phyloP scores from a whole-genome alignment of 2,888 invertebrate species.

The Celastrina argiolus region DNA sequence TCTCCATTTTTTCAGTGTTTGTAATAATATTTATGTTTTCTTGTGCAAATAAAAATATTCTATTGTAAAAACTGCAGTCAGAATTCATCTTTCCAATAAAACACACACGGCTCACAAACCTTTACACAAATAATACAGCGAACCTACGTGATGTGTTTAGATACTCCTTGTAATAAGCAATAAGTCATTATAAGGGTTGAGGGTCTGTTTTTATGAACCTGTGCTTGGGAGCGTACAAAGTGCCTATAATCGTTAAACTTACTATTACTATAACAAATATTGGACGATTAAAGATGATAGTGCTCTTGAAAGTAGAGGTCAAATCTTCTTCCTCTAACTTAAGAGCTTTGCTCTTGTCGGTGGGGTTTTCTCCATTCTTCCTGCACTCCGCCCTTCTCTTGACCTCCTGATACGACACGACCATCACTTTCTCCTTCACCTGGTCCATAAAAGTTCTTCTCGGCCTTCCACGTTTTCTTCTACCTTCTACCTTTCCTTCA shows the following conservation, averaged over 20 bases:
- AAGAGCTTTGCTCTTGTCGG: too few relatives aligned
- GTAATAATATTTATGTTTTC: too few relatives aligned
- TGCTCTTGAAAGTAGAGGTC: neutral
- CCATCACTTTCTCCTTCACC: too few relatives aligned
- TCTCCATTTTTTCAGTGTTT: too few relatives aligned
- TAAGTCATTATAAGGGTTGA: slow-evolving; percentile 26
- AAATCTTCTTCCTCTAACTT: too few relatives aligned
- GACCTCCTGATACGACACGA: too few relatives aligned
- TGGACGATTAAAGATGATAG: neutral
- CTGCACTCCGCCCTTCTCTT: too few relatives aligned
- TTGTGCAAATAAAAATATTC: too few relatives aligned
- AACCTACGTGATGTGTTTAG: slow-evolving; percentile 21
- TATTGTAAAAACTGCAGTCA: neutral
- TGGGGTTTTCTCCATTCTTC: too few relatives aligned
- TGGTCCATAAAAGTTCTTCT: too few relatives aligned
- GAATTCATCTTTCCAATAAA: neutral
- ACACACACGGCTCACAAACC: neutral
- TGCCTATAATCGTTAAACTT: slow-evolving; percentile 10
- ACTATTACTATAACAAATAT: slow-evolving; percentile 1
- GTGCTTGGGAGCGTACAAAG: neutral
- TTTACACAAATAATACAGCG: slow-evolving; percentile 17
- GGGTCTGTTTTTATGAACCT: slow-evolving; percentile 20
- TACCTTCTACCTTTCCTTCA: too few relatives aligned
- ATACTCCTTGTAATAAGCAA: slow-evolving; percentile 29
- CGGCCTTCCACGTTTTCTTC: too few relatives aligned